Evolutionary conservation across 2,888 invertebrate species (phyloP), one percentile per base, ranked within the genome.

Genomic region (Dynastes hyllus): DNA sequence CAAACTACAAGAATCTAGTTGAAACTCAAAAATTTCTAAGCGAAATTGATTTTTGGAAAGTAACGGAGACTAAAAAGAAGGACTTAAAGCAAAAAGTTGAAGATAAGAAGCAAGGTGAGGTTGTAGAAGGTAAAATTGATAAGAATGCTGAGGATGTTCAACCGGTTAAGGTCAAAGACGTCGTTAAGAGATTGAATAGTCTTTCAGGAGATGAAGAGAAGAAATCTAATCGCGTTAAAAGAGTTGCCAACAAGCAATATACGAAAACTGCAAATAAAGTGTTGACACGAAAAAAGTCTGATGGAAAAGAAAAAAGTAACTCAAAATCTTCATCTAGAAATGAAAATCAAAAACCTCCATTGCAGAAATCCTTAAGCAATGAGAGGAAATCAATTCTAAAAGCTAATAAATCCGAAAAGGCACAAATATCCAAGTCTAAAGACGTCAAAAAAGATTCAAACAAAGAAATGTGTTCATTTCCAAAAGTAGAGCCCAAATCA

Each of bases 111-210:
- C n/a, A 9, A 3, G 22, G 9, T 51, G 50, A 69, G 6, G 45
- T 11, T 2, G 11, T 11, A 8, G 11, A 45, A 11, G 9, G 45
- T 2, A 45, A 45, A 45, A 45, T 45, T 45, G 50, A 22, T 16
- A 16, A 22, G 16, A 37, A 8, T 8, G 0, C 67, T 40, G 67
- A 53, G 5, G 76, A 71, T 69, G 16, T 40, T 5, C 8, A 22
- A 61, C 50, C 61, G 37, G 27, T 83, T 13, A 87, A 86, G 79
- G 87, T 87, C 2, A 88, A 87, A 80, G 87, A 87, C 45, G 82
- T 84, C 13, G 84, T 88, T 0, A 84, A 85, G 76, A 81, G 85
- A 71, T 77, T 88, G n/a, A 87, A 88, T 80, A 79, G 79, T 40
- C 55, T 79, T 27, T 73, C 73, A 0, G 45, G 40, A 1, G 73